Evolutionary conservation across 2,888 invertebrate genomes (phyloP), one percentile per base, ranked within the genome.

Genomic region (Apodemia zela): DNA sequence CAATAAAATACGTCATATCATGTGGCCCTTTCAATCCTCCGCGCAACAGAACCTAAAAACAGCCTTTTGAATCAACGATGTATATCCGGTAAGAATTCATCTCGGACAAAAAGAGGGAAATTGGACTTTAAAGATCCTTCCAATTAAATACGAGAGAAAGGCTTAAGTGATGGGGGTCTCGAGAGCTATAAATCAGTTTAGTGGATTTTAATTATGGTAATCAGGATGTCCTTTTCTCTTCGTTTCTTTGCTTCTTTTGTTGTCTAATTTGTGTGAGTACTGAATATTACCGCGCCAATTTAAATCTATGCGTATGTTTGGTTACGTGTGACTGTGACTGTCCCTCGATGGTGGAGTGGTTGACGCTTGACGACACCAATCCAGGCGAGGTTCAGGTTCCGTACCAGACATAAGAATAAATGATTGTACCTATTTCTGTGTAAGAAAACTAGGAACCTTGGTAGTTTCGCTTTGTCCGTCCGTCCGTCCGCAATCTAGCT

Each of bases 1-100:
- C 84, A 87, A 87, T 88, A 86, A 88, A 86, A 85, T 85, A 86
- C 85, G 89, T 88, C 89, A 90, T 89, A 89, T 89, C 84, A 81
- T 84, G 84, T 84, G 73, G 82, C 83, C 74, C 77, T 77, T 85
- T 85, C 81, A 73, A 74, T 72, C 75, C 71, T 74, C 75, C 78
- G 74, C 84, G 81, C 81, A 81, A 81, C 74, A 45, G 75, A 87
- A 77, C 80, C 79, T 81, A 84, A 86, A 88, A 87, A 89, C 83
- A 84, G 75, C 70, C 84, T 81, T 83, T 84, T 75, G 77, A 76
- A 68, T 75, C 79, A 84, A 87, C 82, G 80, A 82, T 68, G 78
- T 85, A 83, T 87, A 82, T 90, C 89, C 90, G 85, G 85, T 76
- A 69, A 71, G 73, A 71, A 80, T 83, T 81, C 79, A 80, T 77